Conservation (phyloP, 2,888 invertebrate genomes). For the Torymus auratus region DNA sequence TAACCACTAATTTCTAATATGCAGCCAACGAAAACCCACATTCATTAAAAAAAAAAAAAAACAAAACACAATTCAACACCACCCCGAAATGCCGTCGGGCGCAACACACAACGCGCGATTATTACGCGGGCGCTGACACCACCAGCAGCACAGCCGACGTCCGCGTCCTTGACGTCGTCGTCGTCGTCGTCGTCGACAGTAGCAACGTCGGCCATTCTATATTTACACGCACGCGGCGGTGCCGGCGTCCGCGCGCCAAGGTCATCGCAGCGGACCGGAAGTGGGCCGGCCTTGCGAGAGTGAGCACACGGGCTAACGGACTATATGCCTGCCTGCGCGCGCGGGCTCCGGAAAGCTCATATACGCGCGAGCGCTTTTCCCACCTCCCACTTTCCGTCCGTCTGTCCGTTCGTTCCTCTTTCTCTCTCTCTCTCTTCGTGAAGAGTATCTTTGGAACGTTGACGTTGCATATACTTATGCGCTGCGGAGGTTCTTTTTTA, state of each 20-base stretch:
- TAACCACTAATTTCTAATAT: too few relatives aligned
- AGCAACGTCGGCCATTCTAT: constrained; percentile 16
- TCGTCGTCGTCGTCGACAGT: constrained; percentile 23
- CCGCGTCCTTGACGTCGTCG: background rate
- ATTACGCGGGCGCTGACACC: too few relatives aligned
- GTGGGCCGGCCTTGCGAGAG: constrained; percentile 73
- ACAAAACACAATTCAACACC: too few relatives aligned
- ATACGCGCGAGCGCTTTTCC: background rate
- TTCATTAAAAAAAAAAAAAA: too few relatives aligned
- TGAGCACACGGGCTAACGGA: constrained; percentile 66
- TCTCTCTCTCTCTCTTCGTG: too few relatives aligned
- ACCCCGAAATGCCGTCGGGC: too few relatives aligned
- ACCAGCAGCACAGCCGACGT: background rate
- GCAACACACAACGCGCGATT: too few relatives aligned
- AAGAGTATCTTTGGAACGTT: too few relatives aligned
- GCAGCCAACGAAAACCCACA: too few relatives aligned
- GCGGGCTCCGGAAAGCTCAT: constrained; percentile 63
- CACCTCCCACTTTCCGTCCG: constrained; percentile 28
- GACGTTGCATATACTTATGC: too few relatives aligned
- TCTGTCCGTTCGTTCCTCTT: too few relatives aligned
- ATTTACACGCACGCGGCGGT: constrained; percentile 63
- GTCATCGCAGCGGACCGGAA: constrained; percentile 71
- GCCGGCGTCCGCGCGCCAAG: constrained; percentile 67
- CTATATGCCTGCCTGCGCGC: constrained; percentile 64
- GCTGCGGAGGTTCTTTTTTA: too few relatives aligned